These are phyloP conservation scores for Argya squamiceps DNA, from an alignment of 2,797 vertebrate species.

Conservation along the genomic window DNA sequence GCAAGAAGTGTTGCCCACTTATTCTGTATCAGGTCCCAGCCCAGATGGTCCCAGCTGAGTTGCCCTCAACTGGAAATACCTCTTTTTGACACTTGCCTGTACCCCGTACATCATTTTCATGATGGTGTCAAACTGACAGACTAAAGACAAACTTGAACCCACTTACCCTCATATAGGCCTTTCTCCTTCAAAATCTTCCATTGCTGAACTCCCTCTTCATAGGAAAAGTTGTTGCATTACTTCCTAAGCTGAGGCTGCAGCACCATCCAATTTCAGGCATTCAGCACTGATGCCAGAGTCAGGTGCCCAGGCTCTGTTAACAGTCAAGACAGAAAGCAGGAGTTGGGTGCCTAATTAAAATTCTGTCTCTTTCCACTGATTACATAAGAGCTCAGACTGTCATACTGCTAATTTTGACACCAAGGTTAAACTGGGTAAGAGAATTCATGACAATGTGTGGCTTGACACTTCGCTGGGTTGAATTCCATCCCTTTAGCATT, in stretches of 20 bases:
- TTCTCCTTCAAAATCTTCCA: neutral
- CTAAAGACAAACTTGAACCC: neutral
- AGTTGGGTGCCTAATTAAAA: conserved; percentile 28
- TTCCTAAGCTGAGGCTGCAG: neutral
- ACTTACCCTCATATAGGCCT: neutral
- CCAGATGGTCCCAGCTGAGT: neutral
- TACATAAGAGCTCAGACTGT: conserved; percentile 9
- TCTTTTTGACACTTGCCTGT: neutral
- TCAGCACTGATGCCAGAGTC: neutral
- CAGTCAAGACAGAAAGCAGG: conserved; percentile 13
- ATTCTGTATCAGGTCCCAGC: neutral
- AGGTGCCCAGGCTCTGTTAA: neutral
- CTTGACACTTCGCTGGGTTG: neutral
- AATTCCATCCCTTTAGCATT: neutral
- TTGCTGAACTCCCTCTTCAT: neutral
- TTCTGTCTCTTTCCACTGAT: neutral
- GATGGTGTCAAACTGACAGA: neutral
- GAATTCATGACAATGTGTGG: neutral
- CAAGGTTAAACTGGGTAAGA: conserved; percentile 28
- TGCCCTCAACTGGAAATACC: neutral
- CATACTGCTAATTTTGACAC: conserved; percentile 34
- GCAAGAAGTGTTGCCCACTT: neutral
- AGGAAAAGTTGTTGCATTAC: neutral
- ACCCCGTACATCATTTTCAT: neutral
- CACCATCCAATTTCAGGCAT: neutral